Base-by-base conservation (phyloP, 2,888 invertebrate species). In the Ophion slaviceki region DNA sequence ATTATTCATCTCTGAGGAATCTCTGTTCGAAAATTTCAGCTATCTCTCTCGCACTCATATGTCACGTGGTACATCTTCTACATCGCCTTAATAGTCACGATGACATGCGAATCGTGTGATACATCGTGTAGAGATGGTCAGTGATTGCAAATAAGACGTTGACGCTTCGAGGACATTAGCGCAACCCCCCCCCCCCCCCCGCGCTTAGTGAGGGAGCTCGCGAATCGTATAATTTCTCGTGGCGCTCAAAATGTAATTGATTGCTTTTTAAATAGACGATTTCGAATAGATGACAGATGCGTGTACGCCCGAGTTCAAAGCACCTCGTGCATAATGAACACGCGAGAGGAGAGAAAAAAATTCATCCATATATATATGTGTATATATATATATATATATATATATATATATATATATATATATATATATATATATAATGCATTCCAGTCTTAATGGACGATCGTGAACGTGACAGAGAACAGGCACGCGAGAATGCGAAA, bases 181-280 rank as follows among this genome's bases (percentile, higher is more conserved):
- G 45, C 45, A 3, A 45, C 8, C 45, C 8, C 45, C 8, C 8
- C 45, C 45, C 11, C 45, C 45, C 8, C 45, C 8, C 8, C 45
- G 0, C 11, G 45, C 11, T 11, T 8, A 45, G 24, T 68, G 14
- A 17, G 57, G 24, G 40, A 24, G 20, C 7, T 62, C 24, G 28
- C 11, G 36, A 14, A n/a, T 64, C 53, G 53, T 57, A 11, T 32
- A 40, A 78, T 74, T 67, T 74, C 24, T 70, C 53, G 24, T 45
- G 17, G 70, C 47, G 32, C 59, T 82, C 75, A 47, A 68, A 70
- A 64, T 64, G 36, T 80, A 79, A 85, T 77, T 82, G 76, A 85
- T 85, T 67, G 82, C 71, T 80, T 82, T 82, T 80, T 82, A 80
- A 85, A 82, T 61, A 79, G 76, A 47, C 32, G 11, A n/a, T 80